A percentile compares a stretch with the other conserved stretches of the same genome.
These are phyloP conservation scores for Myotis brandtii DNA, from an alignment of 2,113 vertebrate species.

Conservation along the genomic window DNA sequence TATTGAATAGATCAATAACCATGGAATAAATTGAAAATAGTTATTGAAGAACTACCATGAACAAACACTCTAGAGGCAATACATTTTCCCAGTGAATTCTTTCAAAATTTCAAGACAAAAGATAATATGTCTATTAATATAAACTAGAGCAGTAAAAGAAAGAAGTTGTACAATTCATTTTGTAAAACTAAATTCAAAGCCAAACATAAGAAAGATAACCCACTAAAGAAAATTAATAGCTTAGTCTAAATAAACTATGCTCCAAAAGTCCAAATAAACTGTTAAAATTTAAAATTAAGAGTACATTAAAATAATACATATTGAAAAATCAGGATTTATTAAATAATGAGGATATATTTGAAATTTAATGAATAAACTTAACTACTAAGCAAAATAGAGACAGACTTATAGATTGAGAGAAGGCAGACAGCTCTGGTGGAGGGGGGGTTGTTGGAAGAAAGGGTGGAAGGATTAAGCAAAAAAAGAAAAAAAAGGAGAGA, in stretches of 20 bases:
- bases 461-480: too few relatives aligned
- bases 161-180: not conserved
- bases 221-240: not conserved
- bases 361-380: too few relatives aligned
- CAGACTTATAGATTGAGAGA: too few relatives aligned
- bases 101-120: not conserved
- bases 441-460: too few relatives aligned
- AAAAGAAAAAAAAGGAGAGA: too few relatives aligned
- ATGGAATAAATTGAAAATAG: not conserved
- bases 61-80: not conserved
- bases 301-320: not conserved
- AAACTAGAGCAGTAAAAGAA: not conserved
- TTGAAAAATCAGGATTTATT: not conserved
- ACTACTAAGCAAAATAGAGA: too few relatives aligned
- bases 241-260: not conserved
- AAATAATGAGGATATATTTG: too few relatives aligned
- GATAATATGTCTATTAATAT: not conserved
- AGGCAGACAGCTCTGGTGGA: too few relatives aligned
- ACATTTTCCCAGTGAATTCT: not conserved
- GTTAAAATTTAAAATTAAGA: not conserved
- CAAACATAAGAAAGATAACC: not conserved
- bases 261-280: not conserved
- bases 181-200: not conserved
- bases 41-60: not conserved
- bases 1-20: not conserved